Percentiles rank a stretch among this genome's conserved stretches.
phyloP scores from a whole-genome alignment of 2,113 vertebrate genomes.

The Oncorhynchus nerka region DNA sequence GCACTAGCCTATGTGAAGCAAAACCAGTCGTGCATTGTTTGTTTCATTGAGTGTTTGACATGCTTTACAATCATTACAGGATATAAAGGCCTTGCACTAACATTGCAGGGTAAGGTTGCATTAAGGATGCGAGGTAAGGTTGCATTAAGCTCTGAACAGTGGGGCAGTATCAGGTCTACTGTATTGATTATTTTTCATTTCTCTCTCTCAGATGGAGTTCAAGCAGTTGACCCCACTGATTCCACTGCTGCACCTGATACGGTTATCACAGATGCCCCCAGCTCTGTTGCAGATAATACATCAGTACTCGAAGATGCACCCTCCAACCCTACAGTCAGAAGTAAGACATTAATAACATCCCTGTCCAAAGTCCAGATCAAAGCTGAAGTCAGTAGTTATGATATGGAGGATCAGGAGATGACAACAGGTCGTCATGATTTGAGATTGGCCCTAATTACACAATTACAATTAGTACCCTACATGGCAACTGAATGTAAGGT shows the following conservation, averaged over 20 bases:
- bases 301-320: background rate
- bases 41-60: no score
- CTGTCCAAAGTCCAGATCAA: background rate
- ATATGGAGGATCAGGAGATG: background rate
- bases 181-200: background rate
- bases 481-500: background rate
- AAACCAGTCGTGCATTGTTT: no score
- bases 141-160: no score
- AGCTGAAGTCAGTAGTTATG: background rate
- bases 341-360: background rate
- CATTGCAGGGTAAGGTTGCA: no score
- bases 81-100: no score
- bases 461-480: background rate
- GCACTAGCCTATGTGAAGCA: no score
- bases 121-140: no score
- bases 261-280: background rate
- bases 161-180: background rate
- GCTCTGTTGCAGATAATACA: background rate
- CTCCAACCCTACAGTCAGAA: no score
- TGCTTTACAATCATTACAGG: no score
- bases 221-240: slow-evolving; percentile 24
- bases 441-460: no score
- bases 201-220: slow-evolving; percentile 46
- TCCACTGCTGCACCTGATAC: background rate
- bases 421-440: background rate